Base-by-base conservation (phyloP, 2,888 invertebrate genomes). In the Pedicia rivosa region DNA sequence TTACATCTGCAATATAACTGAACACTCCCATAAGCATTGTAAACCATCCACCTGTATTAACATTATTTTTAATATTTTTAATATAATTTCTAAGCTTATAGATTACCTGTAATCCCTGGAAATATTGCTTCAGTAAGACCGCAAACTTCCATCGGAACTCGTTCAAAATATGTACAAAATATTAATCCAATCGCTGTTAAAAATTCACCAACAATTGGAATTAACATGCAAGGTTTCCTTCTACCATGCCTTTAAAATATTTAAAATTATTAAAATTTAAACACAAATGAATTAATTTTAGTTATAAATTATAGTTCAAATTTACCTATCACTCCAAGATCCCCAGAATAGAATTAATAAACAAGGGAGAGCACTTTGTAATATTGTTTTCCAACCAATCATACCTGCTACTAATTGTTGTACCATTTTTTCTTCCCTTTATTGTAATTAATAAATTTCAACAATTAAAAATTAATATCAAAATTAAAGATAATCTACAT, bases 1-100 rank as follows among this genome's bases (percentile, higher is more conserved):
- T 86, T 12, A 87, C 78, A 53, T 90, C 87, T 2, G 78, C 83
- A 40, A 91, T 78, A 54, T 88, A 90, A 60, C 84, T 83, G 61
- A 90, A 82, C 44, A 87, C 76, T 14, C 83, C 83, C 83, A 86
- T 84, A 48, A 86, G 76, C 83, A 84, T 83, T 20, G 83, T 83
- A 54, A 83, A 82, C 84, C 84, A 84, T 7, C 84, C 84, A 8
- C 84, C 80, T 40, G 24, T 5, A 10, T 14, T 20, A 20, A 20
- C 5, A 6, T 20, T 20, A 20, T 20, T 20, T 5, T 20, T 20
- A 20, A 10, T 15, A 16, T 30, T 16, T 16, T 19, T n/a, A 4
- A 31, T n/a, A 19, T 19, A 20, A n/a, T 3, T 17, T n/a, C n/a
- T 20, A 12, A 12, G 2, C 12, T 9, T 19, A 28, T 6, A 36